A percentile compares a stretch with the other conserved stretches of the same genome.
These are phyloP conservation scores for Danaus chrysippus DNA, from an alignment of 2,888 invertebrate genomes.

Conservation along the genomic window DNA sequence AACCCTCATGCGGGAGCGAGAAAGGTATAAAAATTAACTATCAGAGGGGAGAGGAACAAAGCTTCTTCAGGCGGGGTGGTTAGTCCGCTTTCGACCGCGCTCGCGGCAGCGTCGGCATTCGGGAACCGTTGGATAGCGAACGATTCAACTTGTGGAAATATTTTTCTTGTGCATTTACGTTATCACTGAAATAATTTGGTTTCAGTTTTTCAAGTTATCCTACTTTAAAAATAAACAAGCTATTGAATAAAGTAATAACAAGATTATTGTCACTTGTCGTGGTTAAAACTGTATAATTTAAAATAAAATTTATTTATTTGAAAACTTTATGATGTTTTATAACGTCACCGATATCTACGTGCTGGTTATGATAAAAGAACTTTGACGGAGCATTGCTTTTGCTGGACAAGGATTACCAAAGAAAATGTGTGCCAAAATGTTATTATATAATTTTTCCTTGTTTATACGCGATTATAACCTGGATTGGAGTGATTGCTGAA, in stretches of 20 bases:
- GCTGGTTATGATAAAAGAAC: conserved; percentile 68
- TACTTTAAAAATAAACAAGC: background rate
- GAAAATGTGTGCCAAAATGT: conserved; percentile 79
- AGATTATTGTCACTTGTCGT: conserved; percentile 9
- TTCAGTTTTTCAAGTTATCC: conserved; percentile 42
- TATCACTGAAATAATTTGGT: conserved; percentile 51
- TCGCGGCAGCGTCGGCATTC: conserved; percentile 58
- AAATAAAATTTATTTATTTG: conserved; percentile 38
- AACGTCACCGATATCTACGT: conserved; percentile 51
- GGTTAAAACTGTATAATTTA: conserved; percentile 28
- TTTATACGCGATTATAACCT: conserved; percentile 65
- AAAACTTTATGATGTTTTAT: conserved; percentile 60
- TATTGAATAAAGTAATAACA: no score
- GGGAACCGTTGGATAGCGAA: conserved; percentile 45
- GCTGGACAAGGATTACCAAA: conserved; percentile 65
- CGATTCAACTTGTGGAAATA: conserved; percentile 70
- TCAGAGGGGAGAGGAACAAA: conserved; percentile 75
- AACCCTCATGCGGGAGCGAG: conserved; percentile 66
- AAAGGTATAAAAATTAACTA: conserved; percentile 69
- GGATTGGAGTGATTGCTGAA: conserved; percentile 78
- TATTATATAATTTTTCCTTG: conserved; percentile 73
- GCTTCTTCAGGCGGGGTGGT: conserved; percentile 78
- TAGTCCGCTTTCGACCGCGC: conserved; percentile 76
- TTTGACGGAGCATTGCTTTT: conserved; percentile 52
- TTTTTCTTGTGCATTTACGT: conserved; percentile 58